These are phyloP conservation scores for Scalopus aquaticus DNA, from an alignment of 2,113 vertebrate species.

Conservation along the genomic window DNA sequence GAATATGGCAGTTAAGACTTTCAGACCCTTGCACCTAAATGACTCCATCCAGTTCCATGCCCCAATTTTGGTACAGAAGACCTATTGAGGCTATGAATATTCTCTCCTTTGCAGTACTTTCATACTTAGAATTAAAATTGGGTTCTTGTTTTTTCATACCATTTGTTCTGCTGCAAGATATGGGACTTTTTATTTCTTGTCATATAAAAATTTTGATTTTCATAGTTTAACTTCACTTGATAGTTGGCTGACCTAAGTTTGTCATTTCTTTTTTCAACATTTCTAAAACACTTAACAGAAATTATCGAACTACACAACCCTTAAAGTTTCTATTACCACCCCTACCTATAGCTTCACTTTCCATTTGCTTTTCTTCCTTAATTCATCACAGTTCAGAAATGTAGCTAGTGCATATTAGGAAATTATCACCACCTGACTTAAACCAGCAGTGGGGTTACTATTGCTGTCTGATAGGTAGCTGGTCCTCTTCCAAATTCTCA, in stretches of 20 bases:
- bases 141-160: not conserved
- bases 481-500: not conserved
- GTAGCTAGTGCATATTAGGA: not conserved
- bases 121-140: not conserved
- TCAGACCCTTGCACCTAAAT: not conserved
- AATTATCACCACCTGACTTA: not conserved
- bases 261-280: not conserved
- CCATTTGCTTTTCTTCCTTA: not conserved
- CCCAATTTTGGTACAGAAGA: not conserved
- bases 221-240: not conserved
- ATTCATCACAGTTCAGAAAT: not conserved
- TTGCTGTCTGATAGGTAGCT: not conserved
- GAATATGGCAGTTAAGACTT: not conserved
- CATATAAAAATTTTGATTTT: not conserved
- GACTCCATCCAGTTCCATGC: not conserved
- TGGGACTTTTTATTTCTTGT: not conserved
- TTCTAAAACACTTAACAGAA: not conserved
- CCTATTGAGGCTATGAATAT: not conserved
- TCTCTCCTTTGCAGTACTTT: not conserved
- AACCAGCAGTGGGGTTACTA: not conserved
- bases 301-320: not conserved
- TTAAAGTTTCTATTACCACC: too few relatives aligned
- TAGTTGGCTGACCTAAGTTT: not conserved
- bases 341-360: not conserved
- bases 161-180: not conserved